Conservation (phyloP, 2,113 vertebrate genomes). For the Cyanoderma ruficeps region DNA sequence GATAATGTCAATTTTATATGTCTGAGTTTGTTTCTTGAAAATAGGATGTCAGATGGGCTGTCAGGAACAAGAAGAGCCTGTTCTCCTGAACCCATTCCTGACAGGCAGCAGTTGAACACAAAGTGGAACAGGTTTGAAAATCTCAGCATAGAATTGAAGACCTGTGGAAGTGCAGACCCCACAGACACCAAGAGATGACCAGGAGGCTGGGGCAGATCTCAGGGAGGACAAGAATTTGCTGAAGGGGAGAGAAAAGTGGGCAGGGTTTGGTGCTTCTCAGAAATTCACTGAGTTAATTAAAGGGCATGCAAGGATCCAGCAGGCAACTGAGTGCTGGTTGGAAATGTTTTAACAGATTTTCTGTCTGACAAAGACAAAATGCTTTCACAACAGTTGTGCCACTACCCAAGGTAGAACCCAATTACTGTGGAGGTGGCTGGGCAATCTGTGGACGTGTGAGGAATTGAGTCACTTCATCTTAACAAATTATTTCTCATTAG, state of each 20-base stretch:
- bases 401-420: neutral
- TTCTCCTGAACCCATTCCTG: neutral
- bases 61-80: neutral
- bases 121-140: neutral
- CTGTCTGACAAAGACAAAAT: neutral
- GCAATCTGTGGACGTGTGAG: neutral
- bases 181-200: neutral
- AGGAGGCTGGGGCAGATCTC: neutral
- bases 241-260: neutral
- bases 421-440: neutral
- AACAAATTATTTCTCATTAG: neutral
- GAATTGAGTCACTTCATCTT: neutral
- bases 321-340: neutral
- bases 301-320: neutral
- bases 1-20: neutral
- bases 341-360: neutral
- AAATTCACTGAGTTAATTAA: neutral
- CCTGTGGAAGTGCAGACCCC: neutral
- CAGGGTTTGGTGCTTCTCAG: neutral
- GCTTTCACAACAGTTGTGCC: neutral
- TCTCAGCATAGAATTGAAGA: neutral
- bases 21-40: neutral
- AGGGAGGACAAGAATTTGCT: neutral
- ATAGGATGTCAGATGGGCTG: neutral
- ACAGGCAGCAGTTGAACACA: neutral